Percentiles rank a stretch among this genome's conserved stretches.
Conservation (phyloP, 2,113 vertebrate species). For the Odontesthes bonariensis region DNA sequence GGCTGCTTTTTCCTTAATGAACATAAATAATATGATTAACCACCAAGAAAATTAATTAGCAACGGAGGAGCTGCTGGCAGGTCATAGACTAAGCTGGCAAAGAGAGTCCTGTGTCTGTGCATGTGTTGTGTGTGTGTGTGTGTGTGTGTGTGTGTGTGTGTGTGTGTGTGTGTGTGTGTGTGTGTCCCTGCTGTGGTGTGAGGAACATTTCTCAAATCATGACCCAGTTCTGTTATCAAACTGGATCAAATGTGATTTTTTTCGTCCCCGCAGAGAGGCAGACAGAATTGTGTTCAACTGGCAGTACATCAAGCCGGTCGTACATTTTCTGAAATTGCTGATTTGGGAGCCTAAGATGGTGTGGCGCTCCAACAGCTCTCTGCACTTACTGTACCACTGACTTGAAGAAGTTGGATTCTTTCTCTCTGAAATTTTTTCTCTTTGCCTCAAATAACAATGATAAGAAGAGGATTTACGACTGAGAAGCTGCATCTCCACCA, state of each 20-base stretch:
- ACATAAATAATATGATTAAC: constrained; percentile 73
- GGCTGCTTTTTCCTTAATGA: constrained; percentile 62
- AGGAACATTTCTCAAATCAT: constrained; percentile 73
- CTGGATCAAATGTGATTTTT: constrained; percentile 72
- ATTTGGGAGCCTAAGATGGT: constrained; percentile 45
- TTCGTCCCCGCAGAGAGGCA: constrained; percentile 50
- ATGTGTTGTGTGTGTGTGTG: constrained; percentile 8
- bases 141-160: constrained; percentile 16
- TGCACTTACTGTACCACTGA: constrained; percentile 7
- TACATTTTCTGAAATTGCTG: constrained; percentile 58
- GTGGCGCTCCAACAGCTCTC: constrained; percentile 3
- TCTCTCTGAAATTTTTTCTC: constrained; percentile 17
- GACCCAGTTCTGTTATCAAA: constrained; percentile 78
- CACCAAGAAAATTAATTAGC: constrained; percentile 69
- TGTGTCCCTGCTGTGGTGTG: constrained; percentile 57
- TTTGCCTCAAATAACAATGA: constrained; percentile 14
- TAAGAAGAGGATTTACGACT: neutral
- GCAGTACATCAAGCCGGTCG: constrained; percentile 56
- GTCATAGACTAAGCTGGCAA: constrained; percentile 53
- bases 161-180: constrained; percentile 5
- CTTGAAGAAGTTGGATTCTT: constrained; percentile 29
- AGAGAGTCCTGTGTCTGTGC: constrained; percentile 30
- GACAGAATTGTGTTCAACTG: constrained; percentile 55
- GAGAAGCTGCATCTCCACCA: neutral
- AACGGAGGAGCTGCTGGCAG: constrained; percentile 61